These are phyloP conservation scores for Orchestia grillus DNA, from an alignment of 1,140 invertebrate genomes.

Conservation along the genomic window DNA sequence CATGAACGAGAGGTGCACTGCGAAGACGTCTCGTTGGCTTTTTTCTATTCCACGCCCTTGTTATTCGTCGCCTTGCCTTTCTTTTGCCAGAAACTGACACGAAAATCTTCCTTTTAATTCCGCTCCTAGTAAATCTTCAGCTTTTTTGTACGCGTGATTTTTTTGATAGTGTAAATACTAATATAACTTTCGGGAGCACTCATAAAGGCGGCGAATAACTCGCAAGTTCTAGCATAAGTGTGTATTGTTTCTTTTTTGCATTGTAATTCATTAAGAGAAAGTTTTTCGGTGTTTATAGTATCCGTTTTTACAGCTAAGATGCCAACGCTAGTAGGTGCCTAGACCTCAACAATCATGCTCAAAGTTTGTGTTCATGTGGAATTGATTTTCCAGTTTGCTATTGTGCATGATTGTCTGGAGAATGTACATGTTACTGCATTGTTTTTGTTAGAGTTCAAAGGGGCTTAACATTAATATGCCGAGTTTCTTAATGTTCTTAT, in stretches of 20 bases:
- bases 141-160: neutral
- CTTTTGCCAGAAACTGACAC: neutral
- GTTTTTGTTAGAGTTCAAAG: neutral
- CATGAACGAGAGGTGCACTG: neutral
- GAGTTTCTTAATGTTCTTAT: neutral
- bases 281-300: neutral
- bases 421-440: neutral
- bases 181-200: neutral
- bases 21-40: neutral
- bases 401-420: neutral
- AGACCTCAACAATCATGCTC: neutral
- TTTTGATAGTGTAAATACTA: constrained; percentile 32
- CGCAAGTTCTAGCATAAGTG: neutral
- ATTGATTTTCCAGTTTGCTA: neutral
- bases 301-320: neutral
- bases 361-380: neutral
- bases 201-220: constrained; percentile 16
- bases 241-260: neutral
- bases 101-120: constrained; percentile 12
- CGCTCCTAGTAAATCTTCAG: neutral
- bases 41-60: neutral
- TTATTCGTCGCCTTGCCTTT: constrained; percentile 36
- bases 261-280: neutral
- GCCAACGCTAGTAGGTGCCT: neutral
- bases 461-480: neutral